Conservation (phyloP, 2,797 vertebrate genomes). For the Trichosurus vulpecula region DNA sequence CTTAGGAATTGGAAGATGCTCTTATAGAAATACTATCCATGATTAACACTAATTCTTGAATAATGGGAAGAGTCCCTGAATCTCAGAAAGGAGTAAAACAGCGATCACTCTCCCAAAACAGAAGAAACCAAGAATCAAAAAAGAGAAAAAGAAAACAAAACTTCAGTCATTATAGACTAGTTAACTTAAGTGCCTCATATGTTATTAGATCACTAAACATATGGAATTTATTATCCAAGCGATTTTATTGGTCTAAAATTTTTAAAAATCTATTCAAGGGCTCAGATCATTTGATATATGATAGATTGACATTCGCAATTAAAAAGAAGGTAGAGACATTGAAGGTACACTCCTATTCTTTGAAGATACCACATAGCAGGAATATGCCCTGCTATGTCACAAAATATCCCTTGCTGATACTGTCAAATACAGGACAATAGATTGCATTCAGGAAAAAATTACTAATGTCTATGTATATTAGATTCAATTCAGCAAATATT, state of each 20-base stretch:
- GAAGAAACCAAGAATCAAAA: neutral
- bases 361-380: too few relatives aligned
- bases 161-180: neutral
- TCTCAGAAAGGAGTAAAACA: neutral
- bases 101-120: neutral
- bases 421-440: neutral
- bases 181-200: neutral
- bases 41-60: neutral
- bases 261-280: too few relatives aligned
- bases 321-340: too few relatives aligned
- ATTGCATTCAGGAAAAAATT: neutral
- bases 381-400: neutral
- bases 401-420: neutral
- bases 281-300: too few relatives aligned
- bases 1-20: slow-evolving; percentile 17
- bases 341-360: too few relatives aligned
- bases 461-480: neutral
- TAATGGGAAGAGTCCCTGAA: neutral
- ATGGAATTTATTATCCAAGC: neutral
- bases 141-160: neutral
- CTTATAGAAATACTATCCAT: neutral
- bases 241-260: neutral
- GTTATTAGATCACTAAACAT: slow-evolving; percentile 2
- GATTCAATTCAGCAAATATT: neutral
- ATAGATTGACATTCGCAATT: too few relatives aligned